A percentile compares a stretch with the other conserved stretches of the same genome.
phyloP scores from a whole-genome alignment of 35 echinoderm and acorn worm genomes.

The Stichopus chloronotus region DNA sequence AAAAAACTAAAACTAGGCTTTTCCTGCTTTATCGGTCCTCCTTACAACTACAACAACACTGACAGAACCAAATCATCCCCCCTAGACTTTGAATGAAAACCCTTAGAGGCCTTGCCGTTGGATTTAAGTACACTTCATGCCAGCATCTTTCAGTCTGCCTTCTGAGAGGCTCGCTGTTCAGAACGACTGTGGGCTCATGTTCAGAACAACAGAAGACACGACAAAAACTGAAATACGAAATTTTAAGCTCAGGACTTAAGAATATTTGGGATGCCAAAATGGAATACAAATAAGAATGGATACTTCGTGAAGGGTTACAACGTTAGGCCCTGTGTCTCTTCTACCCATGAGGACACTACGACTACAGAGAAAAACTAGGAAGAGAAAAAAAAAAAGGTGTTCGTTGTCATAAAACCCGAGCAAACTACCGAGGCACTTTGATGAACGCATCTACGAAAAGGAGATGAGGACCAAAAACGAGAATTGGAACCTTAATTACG shows the following conservation, averaged over 20 bases:
- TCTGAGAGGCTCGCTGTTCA: background rate
- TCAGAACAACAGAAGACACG: background rate
- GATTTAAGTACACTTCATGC: constrained; percentile 13
- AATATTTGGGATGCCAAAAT: background rate
- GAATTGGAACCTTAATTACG: background rate
- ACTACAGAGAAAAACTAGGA: too few relatives aligned
- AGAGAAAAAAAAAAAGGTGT: too few relatives aligned
- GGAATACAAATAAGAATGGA: background rate
- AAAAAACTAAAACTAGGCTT: background rate
- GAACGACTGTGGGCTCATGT: background rate
- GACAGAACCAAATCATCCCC: background rate
- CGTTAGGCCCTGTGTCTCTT: background rate
- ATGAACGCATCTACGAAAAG: background rate
- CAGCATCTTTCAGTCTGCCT: background rate
- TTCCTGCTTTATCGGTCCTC: background rate
- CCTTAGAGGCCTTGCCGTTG: background rate
- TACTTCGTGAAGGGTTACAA: background rate
- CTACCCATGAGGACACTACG: background rate
- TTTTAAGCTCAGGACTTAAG: background rate
- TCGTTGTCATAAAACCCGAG: too few relatives aligned
- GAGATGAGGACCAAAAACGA: background rate
- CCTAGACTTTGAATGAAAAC: background rate
- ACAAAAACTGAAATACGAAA: background rate
- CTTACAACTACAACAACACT: background rate
- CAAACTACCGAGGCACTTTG: background rate